Conservation (phyloP, 1,140 invertebrate genomes). For the Pemphigus obesinymphae region DNA sequence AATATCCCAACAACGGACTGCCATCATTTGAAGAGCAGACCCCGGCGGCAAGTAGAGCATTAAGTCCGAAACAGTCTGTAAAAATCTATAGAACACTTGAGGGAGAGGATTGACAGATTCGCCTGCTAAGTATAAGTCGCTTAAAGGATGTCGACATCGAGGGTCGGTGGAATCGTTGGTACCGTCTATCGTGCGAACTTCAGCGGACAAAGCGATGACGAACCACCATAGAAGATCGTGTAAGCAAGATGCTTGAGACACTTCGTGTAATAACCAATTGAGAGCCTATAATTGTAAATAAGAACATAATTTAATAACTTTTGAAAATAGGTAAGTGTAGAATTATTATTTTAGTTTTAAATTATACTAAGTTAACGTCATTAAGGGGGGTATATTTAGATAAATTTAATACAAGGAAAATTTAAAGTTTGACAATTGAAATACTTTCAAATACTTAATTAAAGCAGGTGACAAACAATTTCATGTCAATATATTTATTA, state of each 20-base stretch:
- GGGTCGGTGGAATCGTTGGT: slow-evolving; percentile 11
- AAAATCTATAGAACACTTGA: slow-evolving; percentile 76
- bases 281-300: slow-evolving; percentile 79
- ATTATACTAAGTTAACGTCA: too few relatives aligned
- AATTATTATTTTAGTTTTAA: too few relatives aligned
- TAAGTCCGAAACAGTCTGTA: slow-evolving; percentile 87
- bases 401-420: too few relatives aligned
- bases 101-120: slow-evolving; percentile 74
- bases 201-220: slow-evolving; percentile 55
- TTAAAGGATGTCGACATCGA: slow-evolving; percentile 71
- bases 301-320: too few relatives aligned
- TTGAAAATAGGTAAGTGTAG: too few relatives aligned
- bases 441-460: too few relatives aligned
- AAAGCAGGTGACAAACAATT: too few relatives aligned
- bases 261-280: slow-evolving; percentile 89
- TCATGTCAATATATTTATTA: too few relatives aligned
- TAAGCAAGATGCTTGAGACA: slow-evolving; percentile 82
- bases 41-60: slow-evolving; percentile 85
- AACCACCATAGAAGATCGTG: slow-evolving; percentile 97
- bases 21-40: slow-evolving; percentile 83
- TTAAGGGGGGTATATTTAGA: too few relatives aligned
- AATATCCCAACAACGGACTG: slow-evolving; percentile 88
- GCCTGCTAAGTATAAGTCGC: slow-evolving; percentile 73
- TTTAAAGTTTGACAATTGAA: too few relatives aligned
- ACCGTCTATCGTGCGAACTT: slow-evolving; percentile 49